Evolutionary conservation across 2,888 invertebrate species (phyloP).

Genomic region (Hermaeophaga mercurialis): DNA sequence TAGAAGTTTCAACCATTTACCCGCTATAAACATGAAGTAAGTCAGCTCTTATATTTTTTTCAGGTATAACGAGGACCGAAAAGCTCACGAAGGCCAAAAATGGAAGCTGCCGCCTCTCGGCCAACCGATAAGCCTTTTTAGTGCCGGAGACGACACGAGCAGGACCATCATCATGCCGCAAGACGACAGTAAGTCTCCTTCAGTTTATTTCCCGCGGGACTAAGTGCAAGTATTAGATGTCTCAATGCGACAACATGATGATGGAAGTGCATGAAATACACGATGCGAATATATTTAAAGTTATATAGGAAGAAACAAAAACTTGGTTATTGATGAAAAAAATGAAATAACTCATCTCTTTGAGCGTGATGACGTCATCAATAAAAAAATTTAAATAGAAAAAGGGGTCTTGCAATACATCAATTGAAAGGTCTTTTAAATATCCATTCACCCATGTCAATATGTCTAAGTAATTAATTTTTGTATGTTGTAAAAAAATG

Average conservation of each 20-base stretch:
- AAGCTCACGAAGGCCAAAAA: slow-evolving; percentile 66
- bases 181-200: slow-evolving; percentile 66
- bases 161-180: slow-evolving; percentile 67
- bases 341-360: too few species aligned
- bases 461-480: too few species aligned
- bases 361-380: too few species aligned
- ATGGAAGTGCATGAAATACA: neutral
- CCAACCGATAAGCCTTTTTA: slow-evolving; percentile 71
- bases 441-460: too few species aligned
- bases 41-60: slow-evolving; percentile 3
- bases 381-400: too few species aligned
- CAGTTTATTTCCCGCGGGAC: neutral
- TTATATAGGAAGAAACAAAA: too few species aligned
- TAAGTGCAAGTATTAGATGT: neutral
- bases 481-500: too few species aligned
- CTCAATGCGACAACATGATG: neutral
- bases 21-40: neutral
- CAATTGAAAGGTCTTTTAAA: too few species aligned
- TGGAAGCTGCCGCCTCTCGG: slow-evolving; percentile 73
- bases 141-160: slow-evolving; percentile 63
- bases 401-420: too few species aligned
- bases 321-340: too few species aligned
- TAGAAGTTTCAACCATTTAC: neutral
- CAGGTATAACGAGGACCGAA: slow-evolving; percentile 64
- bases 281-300: too few species aligned